Evolutionary conservation across 2,888 invertebrate species (phyloP).

Genomic region (Stenoptilia bipunctidactyla): DNA sequence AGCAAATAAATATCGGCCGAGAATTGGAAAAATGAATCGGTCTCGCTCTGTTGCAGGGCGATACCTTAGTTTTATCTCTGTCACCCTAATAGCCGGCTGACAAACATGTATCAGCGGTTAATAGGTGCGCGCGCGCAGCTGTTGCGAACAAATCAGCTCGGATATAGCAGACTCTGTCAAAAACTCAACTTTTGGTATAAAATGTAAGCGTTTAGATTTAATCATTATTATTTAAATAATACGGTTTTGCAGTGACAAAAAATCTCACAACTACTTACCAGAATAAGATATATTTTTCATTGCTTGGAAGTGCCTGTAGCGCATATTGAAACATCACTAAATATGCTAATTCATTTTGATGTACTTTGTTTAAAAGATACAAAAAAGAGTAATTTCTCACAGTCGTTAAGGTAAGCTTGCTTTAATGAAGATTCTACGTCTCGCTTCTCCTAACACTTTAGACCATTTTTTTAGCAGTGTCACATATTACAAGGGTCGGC

Average conservation of each 20-base stretch:
- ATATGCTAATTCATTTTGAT: too few relatives aligned
- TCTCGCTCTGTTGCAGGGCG: conserved; percentile 58
- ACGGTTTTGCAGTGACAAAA: too few relatives aligned
- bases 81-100: conserved; percentile 70
- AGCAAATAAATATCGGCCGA: conserved; percentile 60
- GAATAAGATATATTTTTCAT: too few relatives aligned
- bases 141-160: conserved; percentile 70
- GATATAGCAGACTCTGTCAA: conserved; percentile 70
- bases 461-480: conserved; percentile 11
- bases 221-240: too few relatives aligned
- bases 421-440: too few relatives aligned
- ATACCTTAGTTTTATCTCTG: conserved; percentile 59
- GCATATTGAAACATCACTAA: too few relatives aligned
- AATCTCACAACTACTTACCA: too few relatives aligned
- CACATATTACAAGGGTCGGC: conserved; percentile 57
- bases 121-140: conserved; percentile 69
- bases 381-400: too few relatives aligned
- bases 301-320: too few relatives aligned
- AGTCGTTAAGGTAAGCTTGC: too few relatives aligned
- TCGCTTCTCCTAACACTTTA: too few relatives aligned
- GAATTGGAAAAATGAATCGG: conserved; percentile 62
- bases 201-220: background rate
- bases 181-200: conserved; percentile 44
- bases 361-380: too few relatives aligned
- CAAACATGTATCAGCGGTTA: conserved; percentile 72